Conservation (phyloP, 2,888 invertebrate genomes). For the Rotaria sp. region DNA sequence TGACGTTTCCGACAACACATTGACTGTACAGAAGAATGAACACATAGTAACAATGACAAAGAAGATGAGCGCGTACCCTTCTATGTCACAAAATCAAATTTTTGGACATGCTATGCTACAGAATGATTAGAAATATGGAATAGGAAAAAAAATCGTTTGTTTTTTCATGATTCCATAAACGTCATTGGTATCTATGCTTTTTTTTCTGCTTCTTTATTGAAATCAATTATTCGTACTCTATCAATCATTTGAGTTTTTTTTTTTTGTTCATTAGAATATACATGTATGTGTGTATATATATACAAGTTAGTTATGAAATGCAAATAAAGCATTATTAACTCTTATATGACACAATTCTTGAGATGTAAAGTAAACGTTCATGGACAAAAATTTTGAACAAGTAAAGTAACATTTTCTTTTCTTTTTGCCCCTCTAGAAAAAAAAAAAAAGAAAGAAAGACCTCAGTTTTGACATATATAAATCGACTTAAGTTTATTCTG, state of each 20-base stretch:
- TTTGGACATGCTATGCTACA: not conserved
- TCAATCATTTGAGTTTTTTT: not conserved
- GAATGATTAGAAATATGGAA: not conserved
- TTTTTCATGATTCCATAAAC: not conserved
- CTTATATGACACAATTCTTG: not conserved
- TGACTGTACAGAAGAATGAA: not conserved
- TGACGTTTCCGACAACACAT: not conserved
- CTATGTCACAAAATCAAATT: not conserved
- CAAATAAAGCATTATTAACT: slow-evolving; percentile 6
- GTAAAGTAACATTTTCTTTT: not conserved
- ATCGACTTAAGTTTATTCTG: not conserved
- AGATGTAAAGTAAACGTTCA: slow-evolving; percentile 7
- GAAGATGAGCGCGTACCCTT: not conserved
- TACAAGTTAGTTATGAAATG: not conserved
- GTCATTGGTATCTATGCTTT: not conserved
- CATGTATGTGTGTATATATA: not conserved
- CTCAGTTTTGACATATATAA: not conserved
- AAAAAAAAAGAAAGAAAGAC: no score
- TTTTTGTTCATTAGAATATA: not conserved
- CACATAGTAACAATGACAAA: not conserved
- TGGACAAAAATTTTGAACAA: not conserved
- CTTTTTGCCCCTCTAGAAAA: not conserved
- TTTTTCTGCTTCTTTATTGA: not conserved
- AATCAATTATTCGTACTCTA: slow-evolving; percentile 7
- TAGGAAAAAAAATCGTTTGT: not conserved